Percentiles rank a stretch among this genome's conserved stretches.
Evolutionary conservation across 1,140 invertebrate genomes (phyloP).

Genomic region (Rhopalosiphum maidis): DNA sequence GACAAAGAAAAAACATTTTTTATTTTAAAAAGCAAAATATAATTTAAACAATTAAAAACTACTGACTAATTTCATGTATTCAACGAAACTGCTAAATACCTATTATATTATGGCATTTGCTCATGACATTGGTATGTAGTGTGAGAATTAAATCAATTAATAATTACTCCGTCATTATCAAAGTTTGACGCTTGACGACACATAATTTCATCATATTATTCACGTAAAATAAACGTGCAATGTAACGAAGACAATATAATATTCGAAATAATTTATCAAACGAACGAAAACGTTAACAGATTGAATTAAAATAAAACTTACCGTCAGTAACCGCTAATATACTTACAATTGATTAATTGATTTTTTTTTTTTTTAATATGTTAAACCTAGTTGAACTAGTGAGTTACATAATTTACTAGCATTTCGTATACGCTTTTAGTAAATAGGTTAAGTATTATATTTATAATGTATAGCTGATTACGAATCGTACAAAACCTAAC

Average conservation of each 20-base stretch:
- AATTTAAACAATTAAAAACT: not conserved
- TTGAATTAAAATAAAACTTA: not conserved
- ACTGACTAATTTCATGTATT: not conserved
- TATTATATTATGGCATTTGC: not conserved
- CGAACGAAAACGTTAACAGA: not conserved
- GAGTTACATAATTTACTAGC: not conserved
- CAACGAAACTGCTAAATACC: not conserved
- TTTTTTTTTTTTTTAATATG: not conserved
- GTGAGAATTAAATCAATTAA: not conserved
- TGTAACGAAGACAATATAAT: not conserved
- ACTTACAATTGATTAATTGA: not conserved
- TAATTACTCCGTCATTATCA: not conserved
- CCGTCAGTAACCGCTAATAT: not conserved
- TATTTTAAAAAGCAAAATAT: not conserved
- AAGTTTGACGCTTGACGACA: not conserved
- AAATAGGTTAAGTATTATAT: not conserved
- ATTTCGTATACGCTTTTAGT: not conserved
- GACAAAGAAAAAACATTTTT: not conserved
- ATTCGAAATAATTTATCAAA: not conserved
- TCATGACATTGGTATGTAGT: not conserved
- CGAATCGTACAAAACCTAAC: not conserved
- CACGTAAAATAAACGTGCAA: not conserved
- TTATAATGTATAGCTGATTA: not conserved
- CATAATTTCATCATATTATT: not conserved
- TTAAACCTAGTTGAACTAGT: not conserved